A percentile compares a stretch with the other conserved stretches of the same genome.
Conservation (phyloP, 2,113 vertebrate species). For the Hydropotes inermis region DNA sequence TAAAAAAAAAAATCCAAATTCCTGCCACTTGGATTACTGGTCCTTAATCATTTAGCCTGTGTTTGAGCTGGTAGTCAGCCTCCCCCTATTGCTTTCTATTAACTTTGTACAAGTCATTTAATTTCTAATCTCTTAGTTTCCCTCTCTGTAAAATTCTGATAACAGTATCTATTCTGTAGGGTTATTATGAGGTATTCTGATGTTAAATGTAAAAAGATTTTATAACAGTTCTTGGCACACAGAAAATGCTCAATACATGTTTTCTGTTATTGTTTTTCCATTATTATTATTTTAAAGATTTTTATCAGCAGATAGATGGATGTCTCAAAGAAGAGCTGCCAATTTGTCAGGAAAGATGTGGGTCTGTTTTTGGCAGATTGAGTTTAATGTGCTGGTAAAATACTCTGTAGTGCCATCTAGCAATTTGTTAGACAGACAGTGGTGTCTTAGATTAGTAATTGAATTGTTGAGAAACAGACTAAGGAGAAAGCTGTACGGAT, state of each 20-base stretch:
- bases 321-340: not conserved
- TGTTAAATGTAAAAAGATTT: constrained; percentile 10
- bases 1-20: not conserved
- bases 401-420: not conserved
- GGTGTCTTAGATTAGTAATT: not conserved
- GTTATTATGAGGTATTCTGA: not conserved
- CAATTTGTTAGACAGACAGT: not conserved
- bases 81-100: not conserved
- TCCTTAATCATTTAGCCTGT: not conserved
- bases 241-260: not conserved
- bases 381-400: not conserved
- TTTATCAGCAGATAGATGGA: not conserved
- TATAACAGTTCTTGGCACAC: not conserved
- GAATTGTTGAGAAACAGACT: not conserved
- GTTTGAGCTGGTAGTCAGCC: not conserved
- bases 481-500: not conserved
- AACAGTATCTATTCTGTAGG: not conserved
- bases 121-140: not conserved
- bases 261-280: not conserved
- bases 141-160: constrained; percentile 9
- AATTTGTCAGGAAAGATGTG: not conserved
- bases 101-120: not conserved
- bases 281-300: not conserved
- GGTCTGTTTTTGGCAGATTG: not conserved
- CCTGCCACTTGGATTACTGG: not conserved